A percentile compares a stretch with the other conserved stretches of the same genome.
Evolutionary conservation across 2,888 invertebrate genomes (phyloP).

Genomic region (Hemaris fuciformis): DNA sequence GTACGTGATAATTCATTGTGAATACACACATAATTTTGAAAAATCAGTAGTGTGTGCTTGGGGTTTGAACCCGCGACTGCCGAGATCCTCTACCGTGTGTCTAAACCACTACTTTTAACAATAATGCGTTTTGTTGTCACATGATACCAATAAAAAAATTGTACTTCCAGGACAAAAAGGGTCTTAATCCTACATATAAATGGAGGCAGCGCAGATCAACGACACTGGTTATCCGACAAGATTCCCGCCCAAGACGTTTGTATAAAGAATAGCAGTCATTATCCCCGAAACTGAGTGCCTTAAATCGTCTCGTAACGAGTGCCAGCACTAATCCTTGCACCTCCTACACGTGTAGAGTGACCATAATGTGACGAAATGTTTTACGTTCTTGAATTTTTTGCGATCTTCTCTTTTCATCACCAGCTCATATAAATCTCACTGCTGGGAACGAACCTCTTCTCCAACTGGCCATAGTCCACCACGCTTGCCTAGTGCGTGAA

Average conservation of each 20-base stretch:
- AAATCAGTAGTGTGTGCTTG: too few relatives aligned
- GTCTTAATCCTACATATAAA: neutral
- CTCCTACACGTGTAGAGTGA: conserved; percentile 2
- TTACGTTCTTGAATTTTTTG: neutral
- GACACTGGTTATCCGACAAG: neutral
- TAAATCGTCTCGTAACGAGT: conserved; percentile 23
- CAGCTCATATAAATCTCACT: too few relatives aligned
- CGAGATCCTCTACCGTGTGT: too few relatives aligned
- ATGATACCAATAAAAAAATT: too few relatives aligned
- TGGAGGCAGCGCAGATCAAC: neutral
- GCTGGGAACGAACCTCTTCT: too few relatives aligned
- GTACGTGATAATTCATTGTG: too few relatives aligned
- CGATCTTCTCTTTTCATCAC: neutral
- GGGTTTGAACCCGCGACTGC: too few relatives aligned
- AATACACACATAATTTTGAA: too few relatives aligned
- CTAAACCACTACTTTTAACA: too few relatives aligned
- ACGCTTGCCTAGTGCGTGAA: too few relatives aligned
- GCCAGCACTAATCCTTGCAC: conserved; percentile 23
- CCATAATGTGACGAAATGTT: neutral
- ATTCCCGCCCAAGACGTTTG: conserved; percentile 17
- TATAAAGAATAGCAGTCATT: conserved; percentile 28
- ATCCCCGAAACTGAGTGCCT: conserved; percentile 20
- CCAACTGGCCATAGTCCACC: too few relatives aligned
- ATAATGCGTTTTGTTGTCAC: too few relatives aligned
- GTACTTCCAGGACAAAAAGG: neutral